Evolutionary conservation across 2,888 invertebrate species (phyloP).

Genomic region (Drosophila nr. fundita): DNA sequence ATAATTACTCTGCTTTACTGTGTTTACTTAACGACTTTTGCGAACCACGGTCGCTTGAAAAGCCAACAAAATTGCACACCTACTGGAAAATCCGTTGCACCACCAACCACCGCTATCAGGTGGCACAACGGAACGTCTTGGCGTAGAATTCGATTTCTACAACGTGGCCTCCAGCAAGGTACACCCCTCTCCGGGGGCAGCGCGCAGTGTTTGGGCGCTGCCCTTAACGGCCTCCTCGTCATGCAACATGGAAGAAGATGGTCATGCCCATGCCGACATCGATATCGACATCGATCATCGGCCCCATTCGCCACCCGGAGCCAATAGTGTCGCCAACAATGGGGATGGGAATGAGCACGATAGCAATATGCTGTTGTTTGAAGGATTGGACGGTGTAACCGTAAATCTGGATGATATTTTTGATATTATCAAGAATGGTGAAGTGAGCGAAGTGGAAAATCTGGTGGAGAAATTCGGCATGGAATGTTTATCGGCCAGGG

Average conservation of each 20-base stretch:
- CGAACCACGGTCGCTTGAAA: slow-evolving; percentile 36
- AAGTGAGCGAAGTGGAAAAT: slow-evolving; percentile 93
- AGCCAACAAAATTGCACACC: slow-evolving; percentile 81
- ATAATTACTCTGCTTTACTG: slow-evolving; percentile 54
- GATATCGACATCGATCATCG: slow-evolving; percentile 80
- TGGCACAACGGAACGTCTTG: slow-evolving; percentile 79
- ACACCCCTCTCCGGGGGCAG: slow-evolving; percentile 94
- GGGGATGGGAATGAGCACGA: slow-evolving; percentile 76
- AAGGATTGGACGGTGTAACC: slow-evolving; percentile 79
- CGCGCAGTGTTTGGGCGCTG: slow-evolving; percentile 95
- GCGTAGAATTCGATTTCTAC: slow-evolving; percentile 80
- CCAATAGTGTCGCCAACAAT: slow-evolving; percentile 34
- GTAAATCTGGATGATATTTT: slow-evolving; percentile 89
- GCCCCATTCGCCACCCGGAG: slow-evolving; percentile 75
- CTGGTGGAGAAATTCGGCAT: slow-evolving; percentile 92
- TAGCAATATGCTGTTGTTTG: slow-evolving; percentile 84
- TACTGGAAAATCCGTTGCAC: slow-evolving; percentile 83
- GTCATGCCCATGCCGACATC: slow-evolving; percentile 85
- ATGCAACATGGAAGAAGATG: slow-evolving; percentile 90
- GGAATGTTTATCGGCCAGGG: slow-evolving; percentile 91
- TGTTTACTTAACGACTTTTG: slow-evolving; percentile 50
- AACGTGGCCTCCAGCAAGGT: slow-evolving; percentile 87
- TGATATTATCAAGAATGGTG: slow-evolving; percentile 93
- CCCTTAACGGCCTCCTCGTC: slow-evolving; percentile 91
- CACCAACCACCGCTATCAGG: slow-evolving; percentile 70